Percentiles rank a stretch among this genome's conserved stretches.
These are phyloP conservation scores for Masticophis lateralis DNA, from an alignment of 2,797 vertebrate species.

Conservation along the genomic window DNA sequence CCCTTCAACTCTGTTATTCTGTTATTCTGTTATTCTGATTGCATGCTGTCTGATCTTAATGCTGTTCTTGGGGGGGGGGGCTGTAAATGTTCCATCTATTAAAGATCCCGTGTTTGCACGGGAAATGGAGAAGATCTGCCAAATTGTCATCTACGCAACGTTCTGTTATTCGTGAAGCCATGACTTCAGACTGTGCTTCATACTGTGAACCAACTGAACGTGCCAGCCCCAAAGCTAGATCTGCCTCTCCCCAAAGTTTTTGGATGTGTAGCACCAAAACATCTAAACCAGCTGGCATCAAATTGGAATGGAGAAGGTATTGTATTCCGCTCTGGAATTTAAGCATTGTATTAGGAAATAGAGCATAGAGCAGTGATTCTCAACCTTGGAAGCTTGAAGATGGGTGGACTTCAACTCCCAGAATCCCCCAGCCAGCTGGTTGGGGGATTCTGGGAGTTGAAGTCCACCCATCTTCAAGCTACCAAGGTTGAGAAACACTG, in stretches of 20 bases:
- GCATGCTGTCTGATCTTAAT: neutral
- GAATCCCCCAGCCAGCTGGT: no score
- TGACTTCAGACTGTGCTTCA: neutral
- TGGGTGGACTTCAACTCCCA: no score
- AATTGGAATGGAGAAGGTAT: neutral
- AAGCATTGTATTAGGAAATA: neutral
- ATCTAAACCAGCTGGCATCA: neutral
- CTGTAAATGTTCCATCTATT: neutral
- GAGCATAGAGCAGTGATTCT: neutral
- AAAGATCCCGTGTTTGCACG: neutral
- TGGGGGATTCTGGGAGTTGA: no score
- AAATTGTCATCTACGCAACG: neutral
- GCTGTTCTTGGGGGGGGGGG: neutral
- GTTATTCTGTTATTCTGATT: neutral
- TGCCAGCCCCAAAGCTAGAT: neutral
- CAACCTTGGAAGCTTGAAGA: no score
- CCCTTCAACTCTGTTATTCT: neutral
- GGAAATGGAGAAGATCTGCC: neutral
- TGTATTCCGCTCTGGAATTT: neutral
- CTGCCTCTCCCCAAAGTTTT: neutral
- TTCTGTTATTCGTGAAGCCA: neutral
- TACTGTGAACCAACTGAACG: neutral
- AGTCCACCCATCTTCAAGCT: no score
- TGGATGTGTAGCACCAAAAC: no score
- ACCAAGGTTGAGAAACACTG: no score